These are phyloP conservation scores for Cercopithecus neglectus DNA, from an alignment of 2,797 vertebrate genomes.

Conservation along the genomic window DNA sequence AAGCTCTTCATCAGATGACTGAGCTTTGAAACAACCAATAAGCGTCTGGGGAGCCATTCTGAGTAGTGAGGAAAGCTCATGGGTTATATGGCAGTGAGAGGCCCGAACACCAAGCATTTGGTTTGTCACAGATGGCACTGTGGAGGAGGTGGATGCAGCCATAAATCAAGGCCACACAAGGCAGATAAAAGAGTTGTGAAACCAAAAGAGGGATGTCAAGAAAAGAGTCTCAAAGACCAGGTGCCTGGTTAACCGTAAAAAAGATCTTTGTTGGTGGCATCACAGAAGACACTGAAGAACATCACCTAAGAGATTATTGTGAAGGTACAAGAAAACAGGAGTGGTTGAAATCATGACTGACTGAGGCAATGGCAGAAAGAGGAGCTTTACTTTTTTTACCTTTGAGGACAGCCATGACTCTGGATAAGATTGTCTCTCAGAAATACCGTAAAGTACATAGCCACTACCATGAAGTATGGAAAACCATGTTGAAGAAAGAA, in stretches of 20 bases:
- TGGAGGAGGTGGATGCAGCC: neutral
- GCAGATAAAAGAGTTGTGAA: neutral
- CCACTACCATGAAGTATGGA: neutral
- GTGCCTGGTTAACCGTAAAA: neutral
- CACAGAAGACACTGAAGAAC: neutral
- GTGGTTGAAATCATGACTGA: neutral
- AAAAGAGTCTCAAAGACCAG: neutral
- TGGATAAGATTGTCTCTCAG: neutral
- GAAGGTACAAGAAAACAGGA: neutral
- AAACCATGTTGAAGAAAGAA: neutral
- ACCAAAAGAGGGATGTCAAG: neutral
- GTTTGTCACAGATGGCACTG: neutral
- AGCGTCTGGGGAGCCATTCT: neutral
- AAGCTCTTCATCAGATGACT: neutral
- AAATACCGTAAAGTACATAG: neutral
- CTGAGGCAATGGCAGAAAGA: neutral
- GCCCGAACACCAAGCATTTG: neutral
- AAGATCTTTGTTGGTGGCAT: neutral
- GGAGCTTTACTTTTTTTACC: neutral
- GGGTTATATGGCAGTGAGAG: neutral
- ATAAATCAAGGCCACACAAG: neutral
- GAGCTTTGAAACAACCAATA: neutral
- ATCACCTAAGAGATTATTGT: neutral
- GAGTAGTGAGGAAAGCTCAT: neutral
- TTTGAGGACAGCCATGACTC: neutral